Evolutionary conservation across 2,888 invertebrate genomes (phyloP).

Genomic region (Drosophila tanythrix): DNA sequence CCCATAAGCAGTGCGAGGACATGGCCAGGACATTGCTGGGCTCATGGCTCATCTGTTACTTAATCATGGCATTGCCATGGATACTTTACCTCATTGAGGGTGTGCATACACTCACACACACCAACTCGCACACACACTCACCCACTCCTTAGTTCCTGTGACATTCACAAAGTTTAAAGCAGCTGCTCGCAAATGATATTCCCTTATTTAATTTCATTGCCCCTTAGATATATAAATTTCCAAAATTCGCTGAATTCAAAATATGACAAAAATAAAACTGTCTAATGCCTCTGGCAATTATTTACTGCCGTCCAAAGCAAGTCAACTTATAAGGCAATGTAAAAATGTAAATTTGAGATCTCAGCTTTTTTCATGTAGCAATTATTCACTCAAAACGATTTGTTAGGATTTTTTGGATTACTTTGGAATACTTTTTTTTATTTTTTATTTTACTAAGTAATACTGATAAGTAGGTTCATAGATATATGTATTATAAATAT

Average conservation of each 20-base stretch:
- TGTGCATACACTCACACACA: constrained; percentile 27
- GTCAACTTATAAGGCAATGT: not conserved
- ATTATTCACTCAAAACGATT: not conserved
- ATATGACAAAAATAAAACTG: not conserved
- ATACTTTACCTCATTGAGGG: constrained; percentile 53
- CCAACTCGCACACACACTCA: constrained; percentile 3
- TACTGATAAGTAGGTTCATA: too few species aligned
- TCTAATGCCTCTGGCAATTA: not conserved
- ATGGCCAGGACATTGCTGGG: constrained; percentile 65
- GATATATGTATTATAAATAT: not conserved
- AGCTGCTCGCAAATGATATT: constrained; percentile 29
- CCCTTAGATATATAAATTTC: not conserved
- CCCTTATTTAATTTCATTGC: constrained; percentile 5
- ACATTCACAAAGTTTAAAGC: constrained; percentile 39
- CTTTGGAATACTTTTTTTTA: not conserved
- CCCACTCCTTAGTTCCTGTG: constrained; percentile 34
- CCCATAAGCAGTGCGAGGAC: constrained; percentile 54
- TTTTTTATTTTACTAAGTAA: not conserved
- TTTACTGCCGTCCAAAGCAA: not conserved
- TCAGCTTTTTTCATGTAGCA: not conserved
- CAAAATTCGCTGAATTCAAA: not conserved
- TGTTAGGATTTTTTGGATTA: not conserved
- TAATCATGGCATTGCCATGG: constrained; percentile 80
- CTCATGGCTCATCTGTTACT: constrained; percentile 78
- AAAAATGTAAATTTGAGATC: not conserved